phyloP scores from a whole-genome alignment of 2,113 vertebrate genomes.

The Micromys minutus region DNA sequence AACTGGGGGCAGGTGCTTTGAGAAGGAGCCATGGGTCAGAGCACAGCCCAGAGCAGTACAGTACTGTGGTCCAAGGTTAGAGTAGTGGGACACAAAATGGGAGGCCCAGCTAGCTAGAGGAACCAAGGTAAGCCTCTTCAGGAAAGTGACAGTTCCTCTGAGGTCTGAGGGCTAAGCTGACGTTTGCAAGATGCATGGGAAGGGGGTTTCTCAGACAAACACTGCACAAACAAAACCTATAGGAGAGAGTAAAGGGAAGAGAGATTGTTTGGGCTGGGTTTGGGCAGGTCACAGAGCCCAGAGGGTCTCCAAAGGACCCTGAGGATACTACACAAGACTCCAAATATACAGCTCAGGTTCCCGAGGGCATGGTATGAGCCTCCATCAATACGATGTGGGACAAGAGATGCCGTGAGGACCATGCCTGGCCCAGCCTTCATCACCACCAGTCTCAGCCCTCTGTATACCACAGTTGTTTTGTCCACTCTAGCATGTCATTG shows the following conservation, averaged over 20 bases:
- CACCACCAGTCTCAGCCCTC: accelerated
- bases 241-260: background rate
- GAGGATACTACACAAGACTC: too few relatives aligned
- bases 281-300: background rate
- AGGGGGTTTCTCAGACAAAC: background rate
- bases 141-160: background rate
- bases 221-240: background rate
- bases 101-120: background rate
- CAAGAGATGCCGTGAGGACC: background rate
- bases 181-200: background rate
- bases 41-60: background rate
- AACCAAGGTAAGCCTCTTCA: background rate
- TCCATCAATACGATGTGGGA: background rate
- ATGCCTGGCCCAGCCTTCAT: too few relatives aligned
- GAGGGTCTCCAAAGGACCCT: background rate
- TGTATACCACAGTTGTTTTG: accelerated
- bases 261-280: background rate
- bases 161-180: background rate
- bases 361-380: too few relatives aligned
- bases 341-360: background rate
- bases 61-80: accelerated
- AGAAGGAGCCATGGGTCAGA: background rate
- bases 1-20: accelerated
- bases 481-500: background rate
- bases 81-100: too few relatives aligned